These are phyloP conservation scores for Mergus octosetaceus DNA, from an alignment of 2,797 vertebrate species.

Conservation along the genomic window DNA sequence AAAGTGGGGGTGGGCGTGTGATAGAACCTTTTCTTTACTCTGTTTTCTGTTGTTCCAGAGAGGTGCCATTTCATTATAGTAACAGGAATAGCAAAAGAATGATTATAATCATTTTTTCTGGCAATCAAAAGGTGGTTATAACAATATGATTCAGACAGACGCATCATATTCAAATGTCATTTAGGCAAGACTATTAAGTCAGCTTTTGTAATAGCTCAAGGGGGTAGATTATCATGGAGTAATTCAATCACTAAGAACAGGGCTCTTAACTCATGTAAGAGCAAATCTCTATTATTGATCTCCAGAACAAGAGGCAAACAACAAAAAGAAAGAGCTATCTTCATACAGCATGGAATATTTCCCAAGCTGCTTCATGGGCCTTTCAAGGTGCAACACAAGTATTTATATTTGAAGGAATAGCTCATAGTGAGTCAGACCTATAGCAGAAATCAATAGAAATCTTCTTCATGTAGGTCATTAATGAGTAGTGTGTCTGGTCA, in stretches of 20 bases:
- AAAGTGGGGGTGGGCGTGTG: background rate
- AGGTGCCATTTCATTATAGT: background rate
- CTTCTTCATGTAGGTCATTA: background rate
- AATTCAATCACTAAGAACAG: constrained; percentile 61
- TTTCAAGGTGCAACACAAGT: background rate
- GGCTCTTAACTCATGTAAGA: constrained; percentile 58
- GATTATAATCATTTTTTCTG: constrained; percentile 40
- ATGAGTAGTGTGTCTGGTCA: background rate
- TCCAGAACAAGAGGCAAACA: constrained; percentile 39
- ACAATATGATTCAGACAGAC: constrained; percentile 51
- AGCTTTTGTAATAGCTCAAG: constrained; percentile 67
- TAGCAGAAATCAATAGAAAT: background rate
- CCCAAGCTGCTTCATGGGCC: background rate
- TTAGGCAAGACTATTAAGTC: constrained; percentile 65
- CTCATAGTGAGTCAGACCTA: background rate
- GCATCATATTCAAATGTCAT: constrained; percentile 66
- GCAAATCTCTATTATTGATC: constrained; percentile 66
- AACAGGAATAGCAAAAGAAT: constrained; percentile 5
- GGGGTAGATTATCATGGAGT: constrained; percentile 37
- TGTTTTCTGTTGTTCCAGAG: constrained; percentile 17
- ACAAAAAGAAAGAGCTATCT: constrained; percentile 45
- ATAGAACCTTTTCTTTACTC: background rate
- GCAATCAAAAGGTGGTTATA: constrained; percentile 43
- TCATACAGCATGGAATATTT: constrained; percentile 14
- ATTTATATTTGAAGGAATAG: background rate